These are phyloP conservation scores for Eidolon helvum DNA, from an alignment of 2,113 vertebrate species.

Conservation along the genomic window DNA sequence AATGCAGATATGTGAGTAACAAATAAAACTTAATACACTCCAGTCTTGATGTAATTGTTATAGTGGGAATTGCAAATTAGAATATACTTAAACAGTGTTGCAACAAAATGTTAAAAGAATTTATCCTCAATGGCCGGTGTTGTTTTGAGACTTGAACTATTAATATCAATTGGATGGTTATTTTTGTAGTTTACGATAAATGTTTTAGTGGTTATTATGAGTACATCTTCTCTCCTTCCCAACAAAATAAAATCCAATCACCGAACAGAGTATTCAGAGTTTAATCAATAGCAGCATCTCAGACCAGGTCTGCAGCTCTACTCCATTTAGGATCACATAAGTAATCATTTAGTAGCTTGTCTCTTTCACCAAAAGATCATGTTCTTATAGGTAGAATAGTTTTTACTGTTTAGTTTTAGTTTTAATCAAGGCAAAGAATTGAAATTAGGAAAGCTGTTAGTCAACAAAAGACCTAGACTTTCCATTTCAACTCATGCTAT, in stretches of 20 bases:
- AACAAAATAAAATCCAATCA: neutral
- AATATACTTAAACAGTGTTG: neutral
- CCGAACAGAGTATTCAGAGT: neutral
- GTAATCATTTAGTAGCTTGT: neutral
- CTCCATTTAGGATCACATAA: neutral
- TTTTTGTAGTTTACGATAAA: slow-evolving; percentile 31
- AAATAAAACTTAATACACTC: neutral
- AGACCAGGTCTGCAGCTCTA: neutral
- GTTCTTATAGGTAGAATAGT: neutral
- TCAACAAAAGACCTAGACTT: slow-evolving; percentile 7
- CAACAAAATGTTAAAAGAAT: slow-evolving; percentile 28
- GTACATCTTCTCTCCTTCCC: neutral
- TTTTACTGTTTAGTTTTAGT: slow-evolving; percentile 18
- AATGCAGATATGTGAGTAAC: neutral
- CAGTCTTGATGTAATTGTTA: neutral
- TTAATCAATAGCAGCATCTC: neutral
- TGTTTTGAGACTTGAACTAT: slow-evolving; percentile 1
- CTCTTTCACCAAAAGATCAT: neutral
- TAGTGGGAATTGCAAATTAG: neutral
- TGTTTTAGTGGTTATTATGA: neutral
- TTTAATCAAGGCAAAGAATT: slow-evolving; percentile 29
- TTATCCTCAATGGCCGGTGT: neutral
- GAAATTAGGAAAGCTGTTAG: slow-evolving; percentile 6
- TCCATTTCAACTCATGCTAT: neutral
- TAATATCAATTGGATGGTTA: neutral